Evolutionary conservation across 2,113 vertebrate species (phyloP).

Genomic region (Peromyscus californicus): DNA sequence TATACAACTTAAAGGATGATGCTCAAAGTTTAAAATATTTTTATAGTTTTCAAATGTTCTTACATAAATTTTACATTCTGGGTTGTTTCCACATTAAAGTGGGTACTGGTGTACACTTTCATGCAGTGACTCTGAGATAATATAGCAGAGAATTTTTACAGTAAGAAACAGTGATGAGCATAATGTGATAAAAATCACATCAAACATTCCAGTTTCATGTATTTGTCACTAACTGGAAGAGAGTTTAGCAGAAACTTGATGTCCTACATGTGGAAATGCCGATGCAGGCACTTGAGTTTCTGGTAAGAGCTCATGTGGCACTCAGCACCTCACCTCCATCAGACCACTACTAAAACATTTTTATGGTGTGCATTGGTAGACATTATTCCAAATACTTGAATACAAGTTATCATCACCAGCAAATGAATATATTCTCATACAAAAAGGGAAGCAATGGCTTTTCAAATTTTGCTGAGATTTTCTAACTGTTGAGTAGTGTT

Average conservation of each 20-base stretch:
- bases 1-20: not conserved
- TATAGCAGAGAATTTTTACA: not conserved
- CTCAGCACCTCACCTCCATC: not conserved
- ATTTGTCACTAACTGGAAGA: not conserved
- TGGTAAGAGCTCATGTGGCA: not conserved
- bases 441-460: not conserved
- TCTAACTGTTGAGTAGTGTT: slow-evolving; percentile 14
- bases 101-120: not conserved
- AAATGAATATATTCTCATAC: not conserved
- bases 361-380: not conserved
- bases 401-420: not conserved
- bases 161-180: not conserved
- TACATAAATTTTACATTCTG: too few species aligned
- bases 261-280: not conserved
- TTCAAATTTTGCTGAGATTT: slow-evolving; percentile 26
- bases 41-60: not conserved
- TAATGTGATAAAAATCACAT: not conserved
- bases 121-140: not conserved
- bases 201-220: not conserved
- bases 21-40: not conserved
- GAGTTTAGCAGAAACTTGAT: not conserved
- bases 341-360: not conserved
- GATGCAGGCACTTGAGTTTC: not conserved
- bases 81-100: not conserved
- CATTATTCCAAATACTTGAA: not conserved